phyloP scores from a whole-genome alignment of 2,797 vertebrate species.

The Steatocranus sp. region DNA sequence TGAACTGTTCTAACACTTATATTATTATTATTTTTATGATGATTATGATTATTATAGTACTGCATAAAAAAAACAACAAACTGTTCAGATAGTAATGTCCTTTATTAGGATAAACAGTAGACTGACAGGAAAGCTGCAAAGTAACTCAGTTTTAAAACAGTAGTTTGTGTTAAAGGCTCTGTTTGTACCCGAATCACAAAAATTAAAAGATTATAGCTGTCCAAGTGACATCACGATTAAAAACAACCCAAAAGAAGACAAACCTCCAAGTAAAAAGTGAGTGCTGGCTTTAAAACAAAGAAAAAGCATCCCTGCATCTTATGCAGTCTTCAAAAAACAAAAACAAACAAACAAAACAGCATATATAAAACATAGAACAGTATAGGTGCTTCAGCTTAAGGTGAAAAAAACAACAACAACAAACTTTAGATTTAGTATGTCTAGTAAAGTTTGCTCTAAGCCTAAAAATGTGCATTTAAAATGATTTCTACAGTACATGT shows the following conservation, averaged over 20 bases:
- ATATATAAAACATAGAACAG: conserved; percentile 27
- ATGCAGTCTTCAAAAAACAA: neutral
- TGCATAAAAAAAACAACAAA: neutral
- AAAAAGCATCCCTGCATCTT: conserved; percentile 8
- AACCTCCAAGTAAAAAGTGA: conserved; percentile 11
- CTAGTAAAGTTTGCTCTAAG: neutral
- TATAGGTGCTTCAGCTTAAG: neutral
- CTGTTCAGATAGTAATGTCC: neutral
- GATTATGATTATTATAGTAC: neutral
- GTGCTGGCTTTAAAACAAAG: neutral
- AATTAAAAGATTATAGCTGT: neutral
- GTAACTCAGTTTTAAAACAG: neutral
- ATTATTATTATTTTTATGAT: neutral
- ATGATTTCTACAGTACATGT: conserved; percentile 10
- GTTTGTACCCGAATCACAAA: neutral
- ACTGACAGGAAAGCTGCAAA: neutral
- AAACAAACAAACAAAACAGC: neutral
- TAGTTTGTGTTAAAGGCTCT: neutral
- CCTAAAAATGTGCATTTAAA: conserved; percentile 15
- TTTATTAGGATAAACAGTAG: conserved; percentile 49
- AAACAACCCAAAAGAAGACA: conserved; percentile 3
- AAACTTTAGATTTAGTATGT: neutral
- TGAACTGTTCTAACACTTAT: neutral
- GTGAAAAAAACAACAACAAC: neutral
- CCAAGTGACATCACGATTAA: neutral